These are phyloP conservation scores for Ellobium chinense DNA, from an alignment of 2,888 invertebrate genomes.

Conservation along the genomic window DNA sequence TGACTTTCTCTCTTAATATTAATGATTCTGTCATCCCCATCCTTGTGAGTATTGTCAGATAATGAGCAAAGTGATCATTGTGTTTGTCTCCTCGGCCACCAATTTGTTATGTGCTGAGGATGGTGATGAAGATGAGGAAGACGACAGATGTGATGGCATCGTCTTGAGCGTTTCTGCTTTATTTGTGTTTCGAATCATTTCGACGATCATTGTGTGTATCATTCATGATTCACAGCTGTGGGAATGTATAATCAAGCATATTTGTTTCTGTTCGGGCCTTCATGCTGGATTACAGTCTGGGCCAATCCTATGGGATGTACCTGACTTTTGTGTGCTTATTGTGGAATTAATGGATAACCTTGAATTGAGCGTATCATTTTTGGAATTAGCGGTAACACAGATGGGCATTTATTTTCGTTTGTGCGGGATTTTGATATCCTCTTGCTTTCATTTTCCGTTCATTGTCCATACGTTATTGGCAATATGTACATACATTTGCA, in stretches of 20 bases:
- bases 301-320: no score
- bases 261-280: not conserved
- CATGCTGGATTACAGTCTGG: not conserved
- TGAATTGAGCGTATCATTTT: not conserved
- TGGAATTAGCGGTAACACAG: not conserved
- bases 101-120: constrained; percentile 11
- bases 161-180: not conserved
- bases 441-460: not conserved
- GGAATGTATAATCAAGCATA: not conserved
- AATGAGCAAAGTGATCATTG: no score
- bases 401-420: not conserved
- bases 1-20: no score
- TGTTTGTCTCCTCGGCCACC: constrained; percentile 14
- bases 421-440: not conserved
- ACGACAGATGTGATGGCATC: not conserved
- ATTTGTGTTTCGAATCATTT: not conserved
- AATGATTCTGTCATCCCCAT: no score
- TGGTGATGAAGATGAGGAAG: not conserved
- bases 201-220: not conserved
- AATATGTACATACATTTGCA: not conserved
- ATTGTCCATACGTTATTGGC: not conserved
- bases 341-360: not conserved
- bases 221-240: not conserved
- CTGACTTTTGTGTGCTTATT: not conserved
- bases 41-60: no score